Conservation (phyloP, 2,113 vertebrate genomes). For the Orientallactaga bullata region DNA sequence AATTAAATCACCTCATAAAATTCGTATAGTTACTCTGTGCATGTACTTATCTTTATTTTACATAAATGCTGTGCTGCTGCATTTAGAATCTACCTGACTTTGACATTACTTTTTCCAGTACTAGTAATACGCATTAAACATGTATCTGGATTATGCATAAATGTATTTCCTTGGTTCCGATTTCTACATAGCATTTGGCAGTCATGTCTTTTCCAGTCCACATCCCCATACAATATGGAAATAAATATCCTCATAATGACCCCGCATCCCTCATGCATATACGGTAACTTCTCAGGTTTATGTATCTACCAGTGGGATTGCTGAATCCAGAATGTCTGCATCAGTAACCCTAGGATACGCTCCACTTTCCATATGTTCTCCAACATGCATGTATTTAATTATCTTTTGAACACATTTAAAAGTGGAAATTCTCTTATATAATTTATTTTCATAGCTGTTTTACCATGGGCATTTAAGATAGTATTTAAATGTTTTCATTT, state of each 20-base stretch:
- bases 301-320: not conserved
- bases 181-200: not conserved
- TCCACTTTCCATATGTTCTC: not conserved
- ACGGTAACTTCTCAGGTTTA: not conserved
- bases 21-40: not conserved
- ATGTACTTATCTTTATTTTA: not conserved
- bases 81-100: not conserved
- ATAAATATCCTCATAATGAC: not conserved
- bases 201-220: not conserved
- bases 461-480: not conserved
- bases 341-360: not conserved
- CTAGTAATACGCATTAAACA: not conserved
- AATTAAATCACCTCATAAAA: not conserved
- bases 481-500: not conserved
- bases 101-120: not conserved
- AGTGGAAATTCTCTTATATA: not conserved
- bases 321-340: not conserved
- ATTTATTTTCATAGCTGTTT: conserved; percentile 30
- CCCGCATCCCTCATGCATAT: no score
- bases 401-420: not conserved
- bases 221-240: not conserved
- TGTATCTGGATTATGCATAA: not conserved
- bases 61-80: not conserved
- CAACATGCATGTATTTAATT: not conserved
- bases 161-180: not conserved